Percentiles rank a stretch among this genome's conserved stretches.
Conservation (phyloP, 2,888 invertebrate genomes). For the Liodrosophila aerea region DNA sequence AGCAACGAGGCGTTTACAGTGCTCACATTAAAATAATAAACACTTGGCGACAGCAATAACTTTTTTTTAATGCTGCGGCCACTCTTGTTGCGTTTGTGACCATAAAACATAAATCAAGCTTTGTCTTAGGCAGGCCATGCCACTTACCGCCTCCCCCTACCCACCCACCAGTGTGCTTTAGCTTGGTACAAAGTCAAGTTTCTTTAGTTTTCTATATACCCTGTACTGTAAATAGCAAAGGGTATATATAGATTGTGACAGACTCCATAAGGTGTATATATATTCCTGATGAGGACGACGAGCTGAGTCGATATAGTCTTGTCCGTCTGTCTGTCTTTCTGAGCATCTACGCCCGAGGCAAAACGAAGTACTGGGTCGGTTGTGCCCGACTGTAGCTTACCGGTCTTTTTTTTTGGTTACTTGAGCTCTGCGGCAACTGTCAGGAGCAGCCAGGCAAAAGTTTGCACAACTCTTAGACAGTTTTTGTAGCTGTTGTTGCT, state of each 20-base stretch:
- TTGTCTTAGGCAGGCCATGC: conserved; percentile 15
- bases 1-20: conserved; percentile 32
- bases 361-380: too few species aligned
- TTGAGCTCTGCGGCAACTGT: conserved; percentile 21
- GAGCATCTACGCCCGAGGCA: too few species aligned
- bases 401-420: not conserved
- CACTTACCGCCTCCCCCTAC: not conserved
- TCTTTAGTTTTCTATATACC: too few species aligned
- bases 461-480: too few species aligned
- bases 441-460: conserved; percentile 36
- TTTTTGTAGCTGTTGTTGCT: conserved; percentile 39
- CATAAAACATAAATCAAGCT: conserved; percentile 67
- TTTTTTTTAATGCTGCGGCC: conserved; percentile 36
- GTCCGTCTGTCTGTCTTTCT: too few species aligned
- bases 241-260: too few species aligned
- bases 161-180: not conserved
- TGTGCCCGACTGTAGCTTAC: too few species aligned
- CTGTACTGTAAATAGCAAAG: too few species aligned
- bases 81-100: conserved; percentile 20
- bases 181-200: conserved; percentile 2
- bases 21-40: conserved; percentile 67
- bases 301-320: too few species aligned
- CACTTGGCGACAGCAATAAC: conserved; percentile 58
- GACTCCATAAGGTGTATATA: too few species aligned
- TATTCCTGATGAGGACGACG: too few species aligned